These are phyloP conservation scores for Caenorhabditis macrosperma DNA, from an alignment of 2,888 invertebrate species.

Conservation along the genomic window DNA sequence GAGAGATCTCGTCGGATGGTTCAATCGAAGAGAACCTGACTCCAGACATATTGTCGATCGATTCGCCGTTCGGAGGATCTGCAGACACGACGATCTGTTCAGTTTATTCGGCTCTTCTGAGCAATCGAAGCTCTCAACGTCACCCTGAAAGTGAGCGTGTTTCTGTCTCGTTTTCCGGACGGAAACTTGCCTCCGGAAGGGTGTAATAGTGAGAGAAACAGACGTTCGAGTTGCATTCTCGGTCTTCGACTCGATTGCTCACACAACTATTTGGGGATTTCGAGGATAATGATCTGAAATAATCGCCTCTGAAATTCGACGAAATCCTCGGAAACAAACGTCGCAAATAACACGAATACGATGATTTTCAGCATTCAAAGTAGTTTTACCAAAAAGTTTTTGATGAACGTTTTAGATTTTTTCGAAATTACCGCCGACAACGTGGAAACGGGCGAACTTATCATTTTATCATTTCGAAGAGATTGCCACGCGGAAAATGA, in stretches of 20 bases:
- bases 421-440: not conserved
- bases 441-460: not conserved
- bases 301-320: not conserved
- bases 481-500: constrained; percentile 4
- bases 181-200: constrained; percentile 10
- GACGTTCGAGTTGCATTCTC: constrained; percentile 21
- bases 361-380: constrained; percentile 17
- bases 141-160: constrained; percentile 22
- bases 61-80: constrained; percentile 5
- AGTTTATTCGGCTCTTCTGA: constrained; percentile 9
- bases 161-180: too few relatives aligned
- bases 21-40: not conserved
- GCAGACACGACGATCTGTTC: constrained; percentile 14
- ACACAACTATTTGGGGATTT: constrained; percentile 10
- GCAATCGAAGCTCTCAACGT: constrained; percentile 53
- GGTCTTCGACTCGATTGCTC: constrained; percentile 8
- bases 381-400: not conserved
- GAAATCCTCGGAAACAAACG: constrained; percentile 4
- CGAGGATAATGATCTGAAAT: constrained; percentile 27
- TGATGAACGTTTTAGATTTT: not conserved
- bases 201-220: constrained; percentile 45
- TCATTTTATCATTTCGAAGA: not conserved
- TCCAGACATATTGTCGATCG: constrained; percentile 28
- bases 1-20: not conserved
- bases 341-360: constrained; percentile 26